Percentiles rank a stretch among this genome's conserved stretches.
These are phyloP conservation scores for Muraenolepis orangiensis DNA, from an alignment of 2,797 vertebrate species.

Conservation along the genomic window DNA sequence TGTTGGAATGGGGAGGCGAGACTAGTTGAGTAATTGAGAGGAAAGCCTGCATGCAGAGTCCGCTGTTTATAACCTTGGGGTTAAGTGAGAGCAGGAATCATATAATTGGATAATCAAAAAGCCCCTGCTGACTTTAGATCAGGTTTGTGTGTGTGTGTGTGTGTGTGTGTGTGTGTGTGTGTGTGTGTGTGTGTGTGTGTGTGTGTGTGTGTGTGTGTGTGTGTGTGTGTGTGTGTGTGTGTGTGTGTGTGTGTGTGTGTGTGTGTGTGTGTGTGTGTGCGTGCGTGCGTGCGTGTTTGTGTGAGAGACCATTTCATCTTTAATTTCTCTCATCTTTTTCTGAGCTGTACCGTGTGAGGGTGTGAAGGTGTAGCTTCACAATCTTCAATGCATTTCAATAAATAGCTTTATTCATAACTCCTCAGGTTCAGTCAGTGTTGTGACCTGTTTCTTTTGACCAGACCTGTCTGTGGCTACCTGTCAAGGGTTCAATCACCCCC, in stretches of 20 bases:
- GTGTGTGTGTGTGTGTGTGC: constrained; percentile 5
- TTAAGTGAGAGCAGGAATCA: constrained; percentile 17
- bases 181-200: constrained; percentile 3
- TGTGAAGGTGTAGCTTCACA: background rate
- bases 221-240: background rate
- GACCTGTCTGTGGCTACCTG: background rate
- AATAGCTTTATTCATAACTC: background rate
- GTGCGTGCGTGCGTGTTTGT: constrained; percentile 1
- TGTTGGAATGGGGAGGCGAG: background rate
- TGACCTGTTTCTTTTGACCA: background rate
- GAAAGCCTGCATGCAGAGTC: constrained; percentile 20
- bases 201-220: constrained; percentile 10
- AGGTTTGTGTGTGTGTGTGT: constrained; percentile 1
- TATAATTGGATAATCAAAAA: constrained; percentile 41
- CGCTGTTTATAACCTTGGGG: constrained; percentile 27
- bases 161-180: constrained; percentile 2
- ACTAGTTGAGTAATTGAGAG: constrained; percentile 16
- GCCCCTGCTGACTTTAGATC: constrained; percentile 11
- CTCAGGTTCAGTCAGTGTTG: background rate
- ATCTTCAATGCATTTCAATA: background rate
- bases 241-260: constrained; percentile 4
- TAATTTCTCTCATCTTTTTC: background rate
- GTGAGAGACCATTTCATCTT: too few relatives aligned
- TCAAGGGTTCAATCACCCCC: background rate
- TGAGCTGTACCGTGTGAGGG: background rate